Percentiles rank a stretch among this genome's conserved stretches.
Conservation (phyloP, 2,797 vertebrate species). For the Myripristis murdjan region DNA sequence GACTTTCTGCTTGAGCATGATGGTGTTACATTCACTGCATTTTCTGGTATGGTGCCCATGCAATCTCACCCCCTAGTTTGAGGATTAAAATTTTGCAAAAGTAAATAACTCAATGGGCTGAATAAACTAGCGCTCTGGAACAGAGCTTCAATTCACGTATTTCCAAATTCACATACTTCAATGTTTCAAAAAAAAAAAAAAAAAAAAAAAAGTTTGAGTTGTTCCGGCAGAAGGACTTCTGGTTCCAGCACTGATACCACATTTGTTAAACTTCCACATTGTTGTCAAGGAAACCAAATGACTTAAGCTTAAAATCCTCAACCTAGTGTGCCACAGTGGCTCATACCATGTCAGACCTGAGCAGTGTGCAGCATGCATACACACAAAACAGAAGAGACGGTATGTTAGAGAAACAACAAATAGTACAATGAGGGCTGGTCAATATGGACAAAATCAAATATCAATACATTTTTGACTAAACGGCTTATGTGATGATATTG, state of each 20-base stretch:
- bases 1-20: conserved; percentile 27
- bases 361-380: conserved; percentile 6
- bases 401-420: conserved; percentile 15
- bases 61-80: conserved; percentile 16
- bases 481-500: too few relatives aligned
- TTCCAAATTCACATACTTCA: conserved; percentile 7
- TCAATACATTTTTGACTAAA: too few relatives aligned
- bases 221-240: conserved; percentile 36
- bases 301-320: conserved; percentile 50
- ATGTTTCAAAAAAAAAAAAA: conserved; percentile 16
- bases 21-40: conserved; percentile 33
- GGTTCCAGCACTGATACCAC: conserved; percentile 33
- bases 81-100: conserved; percentile 53
- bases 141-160: neutral
- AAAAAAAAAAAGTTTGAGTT: conserved; percentile 2
- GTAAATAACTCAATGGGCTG: conserved; percentile 49
- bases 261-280: conserved; percentile 45
- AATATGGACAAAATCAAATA: too few relatives aligned
- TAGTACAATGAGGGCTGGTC: too few relatives aligned
- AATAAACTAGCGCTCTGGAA: conserved; percentile 39
- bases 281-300: conserved; percentile 57
- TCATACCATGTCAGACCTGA: conserved; percentile 40
- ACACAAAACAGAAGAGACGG: conserved; percentile 3
- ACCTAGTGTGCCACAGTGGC: conserved; percentile 17
- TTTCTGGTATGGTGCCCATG: conserved; percentile 25